Base-by-base conservation (phyloP, 2,797 vertebrate species). In the Danio jaintianensis region DNA sequence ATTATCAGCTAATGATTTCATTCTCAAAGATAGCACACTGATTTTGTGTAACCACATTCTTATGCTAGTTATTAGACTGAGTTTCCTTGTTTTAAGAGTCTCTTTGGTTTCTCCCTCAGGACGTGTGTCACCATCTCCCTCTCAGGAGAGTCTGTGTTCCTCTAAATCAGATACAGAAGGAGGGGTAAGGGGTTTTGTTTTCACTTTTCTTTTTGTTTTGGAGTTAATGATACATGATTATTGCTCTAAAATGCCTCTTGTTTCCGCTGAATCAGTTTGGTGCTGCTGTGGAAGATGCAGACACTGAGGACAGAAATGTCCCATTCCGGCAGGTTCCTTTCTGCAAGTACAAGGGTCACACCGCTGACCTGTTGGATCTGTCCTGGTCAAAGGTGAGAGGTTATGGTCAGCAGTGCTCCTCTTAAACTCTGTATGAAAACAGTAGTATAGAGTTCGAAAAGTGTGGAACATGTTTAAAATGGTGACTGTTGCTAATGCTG, bases 271-370 rank as follows among this genome's bases (percentile, higher is more conserved):
- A 36, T 16, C 42, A 99, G 98, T 92, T 94, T n/a, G 95, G 92
- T 82, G 91, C 94, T 84, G 45, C 69, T 18, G 91, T 92, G 56
- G 98, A 99, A 15, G 98, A 99, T 83, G 88, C 91, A 4, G 98
- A 99, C 84, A 93, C 94, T 0, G 97, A 99, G 86, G 98, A 99
- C 87, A 95, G 94, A 89, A 98, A 95, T 1, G 95, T 95, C 5
- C 98, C 97, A 0, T 99, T 99, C 89, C 95, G 97, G 38, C 97
- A 96, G 18, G 89, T 96, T 40, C 98, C 98, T 0, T 99, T 99
- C 91, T 99, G 98, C 93, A 99, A 99, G 91, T 99, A 99, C 89
- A 99, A 99, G 93, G 98, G 98, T n/a, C 98, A 99, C 82, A 99
- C 98, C 0, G 98, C 98, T 45, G 98, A 99, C 89, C 95, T 99